Evolutionary conservation across 2,888 invertebrate species (phyloP).

Genomic region (Scotopteryx bipunctaria): DNA sequence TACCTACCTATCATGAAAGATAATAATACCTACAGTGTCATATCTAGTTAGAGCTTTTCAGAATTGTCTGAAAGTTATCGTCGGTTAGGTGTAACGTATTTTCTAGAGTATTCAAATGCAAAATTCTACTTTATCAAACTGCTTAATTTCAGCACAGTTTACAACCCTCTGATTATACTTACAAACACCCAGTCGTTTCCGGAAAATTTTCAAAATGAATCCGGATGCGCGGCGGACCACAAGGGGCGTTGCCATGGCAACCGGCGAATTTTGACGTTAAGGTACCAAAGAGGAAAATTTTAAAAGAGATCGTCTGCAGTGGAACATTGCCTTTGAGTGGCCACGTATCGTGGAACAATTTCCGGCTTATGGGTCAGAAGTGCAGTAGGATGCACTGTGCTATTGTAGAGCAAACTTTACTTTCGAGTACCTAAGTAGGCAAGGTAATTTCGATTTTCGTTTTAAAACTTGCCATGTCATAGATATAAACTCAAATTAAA

Average conservation of each 20-base stretch:
- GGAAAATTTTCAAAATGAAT: slow-evolving; percentile 71
- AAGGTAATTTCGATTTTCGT: too few species aligned
- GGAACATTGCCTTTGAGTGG: slow-evolving; percentile 25
- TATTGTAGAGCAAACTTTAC: too few species aligned
- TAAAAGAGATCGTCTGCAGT: slow-evolving; percentile 17
- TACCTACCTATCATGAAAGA: too few species aligned
- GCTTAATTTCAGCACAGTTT: slow-evolving; percentile 3
- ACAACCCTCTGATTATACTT: slow-evolving; percentile 18
- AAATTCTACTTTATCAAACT: neutral
- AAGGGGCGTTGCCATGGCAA: slow-evolving; percentile 76
- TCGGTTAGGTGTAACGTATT: neutral
- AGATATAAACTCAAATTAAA: too few species aligned
- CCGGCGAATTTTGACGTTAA: slow-evolving; percentile 68
- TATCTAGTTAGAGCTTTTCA: neutral
- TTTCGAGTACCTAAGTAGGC: too few species aligned
- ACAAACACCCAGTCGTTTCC: slow-evolving; percentile 45
- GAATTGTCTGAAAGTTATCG: neutral
- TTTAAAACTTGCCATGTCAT: too few species aligned
- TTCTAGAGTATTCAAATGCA: neutral
- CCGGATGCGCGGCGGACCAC: slow-evolving; percentile 63
- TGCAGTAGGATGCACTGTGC: neutral
- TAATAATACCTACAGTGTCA: too few species aligned
- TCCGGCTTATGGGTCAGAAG: slow-evolving; percentile 47
- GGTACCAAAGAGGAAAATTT: slow-evolving; percentile 33
- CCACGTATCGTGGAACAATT: slow-evolving; percentile 47